These are phyloP conservation scores for Coranthus polyacanthus DNA, from an alignment of 2,797 vertebrate genomes.

Conservation along the genomic window DNA sequence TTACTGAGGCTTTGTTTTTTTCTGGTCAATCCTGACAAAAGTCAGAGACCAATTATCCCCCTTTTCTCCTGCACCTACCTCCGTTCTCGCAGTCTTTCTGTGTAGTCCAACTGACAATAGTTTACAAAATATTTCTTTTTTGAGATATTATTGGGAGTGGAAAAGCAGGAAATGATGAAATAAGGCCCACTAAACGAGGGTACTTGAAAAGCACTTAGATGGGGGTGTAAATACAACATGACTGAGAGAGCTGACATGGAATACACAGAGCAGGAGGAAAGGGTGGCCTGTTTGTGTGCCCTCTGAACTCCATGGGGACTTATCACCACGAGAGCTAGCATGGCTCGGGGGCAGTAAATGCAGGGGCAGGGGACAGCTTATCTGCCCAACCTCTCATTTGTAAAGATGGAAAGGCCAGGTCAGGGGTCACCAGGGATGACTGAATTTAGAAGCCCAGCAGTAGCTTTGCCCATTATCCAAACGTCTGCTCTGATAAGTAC, in stretches of 20 bases:
- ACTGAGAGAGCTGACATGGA: conserved; percentile 71
- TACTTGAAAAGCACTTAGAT: conserved; percentile 79
- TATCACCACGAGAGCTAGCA: conserved; percentile 80
- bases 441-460: conserved; percentile 83
- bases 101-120: conserved; percentile 52
- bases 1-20: conserved; percentile 66
- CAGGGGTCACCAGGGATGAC: conserved; percentile 82
- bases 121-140: conserved; percentile 58
- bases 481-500: conserved; percentile 85
- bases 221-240: conserved; percentile 73
- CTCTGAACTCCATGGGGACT: conserved; percentile 81
- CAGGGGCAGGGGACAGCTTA: conserved; percentile 78
- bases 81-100: conserved; percentile 38
- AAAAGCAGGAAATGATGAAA: conserved; percentile 64
- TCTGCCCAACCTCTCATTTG: conserved; percentile 83
- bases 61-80: conserved; percentile 20
- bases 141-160: conserved; percentile 33
- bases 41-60: conserved; percentile 34
- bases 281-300: conserved; percentile 78
- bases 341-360: conserved; percentile 79
- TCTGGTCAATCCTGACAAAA: conserved; percentile 30
- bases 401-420: conserved; percentile 85
- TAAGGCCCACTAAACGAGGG: conserved; percentile 48
- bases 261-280: conserved; percentile 77
- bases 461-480: conserved; percentile 83